These are phyloP conservation scores for Ceratina calcarata DNA, from an alignment of 1,140 invertebrate species.

Conservation along the genomic window DNA sequence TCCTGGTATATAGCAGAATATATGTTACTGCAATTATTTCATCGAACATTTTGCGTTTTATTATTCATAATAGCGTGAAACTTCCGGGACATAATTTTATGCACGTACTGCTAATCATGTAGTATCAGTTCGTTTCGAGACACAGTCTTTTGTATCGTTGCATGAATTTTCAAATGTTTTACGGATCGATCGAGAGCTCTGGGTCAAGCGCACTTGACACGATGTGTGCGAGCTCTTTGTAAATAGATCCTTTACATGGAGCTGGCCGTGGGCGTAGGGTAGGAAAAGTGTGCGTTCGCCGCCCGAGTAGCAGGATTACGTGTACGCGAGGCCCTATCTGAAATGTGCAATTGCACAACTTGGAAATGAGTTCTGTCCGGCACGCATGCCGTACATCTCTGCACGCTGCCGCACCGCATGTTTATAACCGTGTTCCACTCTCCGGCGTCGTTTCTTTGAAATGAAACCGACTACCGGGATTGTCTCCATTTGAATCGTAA, in stretches of 20 bases:
- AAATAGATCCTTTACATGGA: conserved; percentile 29
- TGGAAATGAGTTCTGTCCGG: conserved; percentile 55
- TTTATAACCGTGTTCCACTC: conserved; percentile 15
- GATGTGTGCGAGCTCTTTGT: conserved; percentile 17
- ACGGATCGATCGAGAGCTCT: conserved; percentile 12
- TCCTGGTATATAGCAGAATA: too few relatives aligned
- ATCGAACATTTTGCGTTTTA: too few relatives aligned
- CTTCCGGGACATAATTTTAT: too few relatives aligned
- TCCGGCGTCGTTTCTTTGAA: conserved; percentile 21
- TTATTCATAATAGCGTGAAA: too few relatives aligned
- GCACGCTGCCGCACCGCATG: not conserved
- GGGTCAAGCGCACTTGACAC: not conserved
- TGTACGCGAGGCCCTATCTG: conserved; percentile 45
- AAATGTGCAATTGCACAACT: conserved; percentile 62
- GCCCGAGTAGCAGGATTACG: conserved; percentile 32
- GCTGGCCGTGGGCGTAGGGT: not conserved
- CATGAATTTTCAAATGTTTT: conserved; percentile 9
- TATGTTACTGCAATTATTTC: too few relatives aligned
- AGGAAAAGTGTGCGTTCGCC: not conserved
- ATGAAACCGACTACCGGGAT: conserved; percentile 22
- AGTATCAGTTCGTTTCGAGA: too few relatives aligned
- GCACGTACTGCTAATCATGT: too few relatives aligned
- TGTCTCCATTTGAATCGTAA: conserved; percentile 11
- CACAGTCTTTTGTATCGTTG: not conserved
- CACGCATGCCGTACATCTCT: not conserved